phyloP scores from a whole-genome alignment of 2,113 vertebrate genomes.

The Lepidiolamprologus cunningtoni region DNA sequence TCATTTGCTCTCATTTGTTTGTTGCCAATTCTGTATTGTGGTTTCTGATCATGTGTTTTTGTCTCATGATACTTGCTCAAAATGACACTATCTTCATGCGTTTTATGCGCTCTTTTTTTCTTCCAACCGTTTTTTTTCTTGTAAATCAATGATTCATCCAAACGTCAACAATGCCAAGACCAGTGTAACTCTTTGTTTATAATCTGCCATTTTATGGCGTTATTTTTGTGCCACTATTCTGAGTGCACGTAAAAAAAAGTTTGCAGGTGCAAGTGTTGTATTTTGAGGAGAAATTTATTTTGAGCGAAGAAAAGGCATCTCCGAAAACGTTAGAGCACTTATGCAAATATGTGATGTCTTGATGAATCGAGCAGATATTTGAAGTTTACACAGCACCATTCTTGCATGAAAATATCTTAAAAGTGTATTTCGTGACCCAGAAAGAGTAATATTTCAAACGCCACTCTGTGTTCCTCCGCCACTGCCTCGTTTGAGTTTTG shows the following conservation, averaged over 20 bases:
- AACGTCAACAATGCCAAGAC: constrained; percentile 12
- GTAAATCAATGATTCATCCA: constrained; percentile 35
- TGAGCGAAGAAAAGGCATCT: not conserved
- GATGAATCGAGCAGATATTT: too few species aligned
- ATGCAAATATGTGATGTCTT: too few species aligned
- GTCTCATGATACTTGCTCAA: not conserved
- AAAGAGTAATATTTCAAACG: too few species aligned
- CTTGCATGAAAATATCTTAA: too few species aligned
- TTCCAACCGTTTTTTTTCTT: not conserved
- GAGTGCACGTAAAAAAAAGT: accelerated
- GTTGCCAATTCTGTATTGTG: not conserved
- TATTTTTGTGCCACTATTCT: not conserved
- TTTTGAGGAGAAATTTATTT: not conserved
- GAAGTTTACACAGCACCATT: too few species aligned
- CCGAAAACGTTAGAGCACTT: too few species aligned
- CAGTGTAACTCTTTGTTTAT: constrained; percentile 16
- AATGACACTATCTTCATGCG: not conserved
- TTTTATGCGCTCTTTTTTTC: not conserved
- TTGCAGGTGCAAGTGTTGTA: not conserved
- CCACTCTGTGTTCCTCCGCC: too few species aligned
- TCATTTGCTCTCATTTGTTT: not conserved
- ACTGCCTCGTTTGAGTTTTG: not conserved
- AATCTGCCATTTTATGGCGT: not conserved
- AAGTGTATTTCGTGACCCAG: too few species aligned
- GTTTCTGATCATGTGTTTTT: not conserved